phyloP scores from a whole-genome alignment of 2,797 vertebrate genomes.

The Capromys pilorides region DNA sequence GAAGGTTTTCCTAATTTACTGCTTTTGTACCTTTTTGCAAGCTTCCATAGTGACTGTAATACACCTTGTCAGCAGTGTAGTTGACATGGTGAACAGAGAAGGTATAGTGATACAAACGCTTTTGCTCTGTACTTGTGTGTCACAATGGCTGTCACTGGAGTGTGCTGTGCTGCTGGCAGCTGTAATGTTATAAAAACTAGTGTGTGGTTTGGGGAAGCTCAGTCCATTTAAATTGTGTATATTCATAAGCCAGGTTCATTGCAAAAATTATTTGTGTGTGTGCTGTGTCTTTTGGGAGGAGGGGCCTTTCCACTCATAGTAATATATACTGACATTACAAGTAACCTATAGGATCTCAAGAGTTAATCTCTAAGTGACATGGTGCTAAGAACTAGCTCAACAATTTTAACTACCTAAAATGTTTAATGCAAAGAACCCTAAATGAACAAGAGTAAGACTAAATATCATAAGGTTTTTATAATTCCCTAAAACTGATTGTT shows the following conservation, averaged over 20 bases:
- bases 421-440: not conserved
- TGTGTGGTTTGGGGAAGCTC: not conserved
- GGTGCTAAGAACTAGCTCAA: not conserved
- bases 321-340: not conserved
- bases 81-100: conserved; percentile 95
- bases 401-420: not conserved
- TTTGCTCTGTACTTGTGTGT: conserved; percentile 36
- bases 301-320: not conserved
- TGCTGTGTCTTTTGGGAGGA: not conserved
- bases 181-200: not conserved
- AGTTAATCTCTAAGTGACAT: not conserved
- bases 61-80: conserved; percentile 95
- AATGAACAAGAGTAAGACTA: not conserved
- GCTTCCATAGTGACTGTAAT: conserved; percentile 99
- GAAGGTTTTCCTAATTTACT: conserved; percentile 89
- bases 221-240: not conserved
- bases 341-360: not conserved
- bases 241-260: not conserved
- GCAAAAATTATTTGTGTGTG: not conserved
- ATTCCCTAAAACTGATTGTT: not conserved
- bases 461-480: not conserved
- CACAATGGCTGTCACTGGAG: not conserved
- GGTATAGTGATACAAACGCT: conserved; percentile 86
- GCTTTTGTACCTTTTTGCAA: conserved; percentile 89
- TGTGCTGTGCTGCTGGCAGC: not conserved